These are phyloP conservation scores for Grammomys surdaster DNA, from an alignment of 2,113 vertebrate species.

Conservation along the genomic window DNA sequence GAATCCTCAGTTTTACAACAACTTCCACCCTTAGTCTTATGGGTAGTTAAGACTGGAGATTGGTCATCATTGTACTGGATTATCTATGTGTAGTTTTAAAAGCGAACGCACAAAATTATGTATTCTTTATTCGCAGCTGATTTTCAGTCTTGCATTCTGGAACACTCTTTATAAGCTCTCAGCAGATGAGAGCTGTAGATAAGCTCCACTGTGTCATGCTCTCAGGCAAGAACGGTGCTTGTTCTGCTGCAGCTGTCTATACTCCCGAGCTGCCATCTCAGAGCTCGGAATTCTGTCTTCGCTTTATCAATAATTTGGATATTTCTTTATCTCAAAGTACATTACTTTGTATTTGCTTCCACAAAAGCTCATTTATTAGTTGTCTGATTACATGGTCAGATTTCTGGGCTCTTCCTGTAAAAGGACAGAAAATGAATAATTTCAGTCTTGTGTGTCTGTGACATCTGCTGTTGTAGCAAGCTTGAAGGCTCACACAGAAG, in stretches of 20 bases:
- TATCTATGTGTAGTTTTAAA: neutral
- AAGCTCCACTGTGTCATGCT: neutral
- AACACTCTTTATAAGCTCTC: neutral
- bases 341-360: constrained; percentile 47
- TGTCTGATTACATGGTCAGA: constrained; percentile 30
- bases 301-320: constrained; percentile 58
- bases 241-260: neutral
- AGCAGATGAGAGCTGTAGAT: neutral
- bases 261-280: constrained; percentile 8
- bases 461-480: neutral
- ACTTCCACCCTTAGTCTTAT: neutral
- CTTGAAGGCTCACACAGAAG: neutral
- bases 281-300: constrained; percentile 32
- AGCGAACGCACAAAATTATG: constrained; percentile 28
- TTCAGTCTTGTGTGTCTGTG: neutral
- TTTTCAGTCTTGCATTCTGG: constrained; percentile 41
- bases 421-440: constrained; percentile 9
- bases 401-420: constrained; percentile 33
- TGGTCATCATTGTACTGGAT: neutral
- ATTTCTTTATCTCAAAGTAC: neutral
- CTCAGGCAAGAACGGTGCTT: neutral
- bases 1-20: neutral
- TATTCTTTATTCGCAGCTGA: neutral
- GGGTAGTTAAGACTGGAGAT: neutral
- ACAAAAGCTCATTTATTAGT: constrained; percentile 36